Percentiles rank a stretch among this genome's conserved stretches.
Conservation (phyloP, 2,888 invertebrate genomes). For the Sericinus montela region DNA sequence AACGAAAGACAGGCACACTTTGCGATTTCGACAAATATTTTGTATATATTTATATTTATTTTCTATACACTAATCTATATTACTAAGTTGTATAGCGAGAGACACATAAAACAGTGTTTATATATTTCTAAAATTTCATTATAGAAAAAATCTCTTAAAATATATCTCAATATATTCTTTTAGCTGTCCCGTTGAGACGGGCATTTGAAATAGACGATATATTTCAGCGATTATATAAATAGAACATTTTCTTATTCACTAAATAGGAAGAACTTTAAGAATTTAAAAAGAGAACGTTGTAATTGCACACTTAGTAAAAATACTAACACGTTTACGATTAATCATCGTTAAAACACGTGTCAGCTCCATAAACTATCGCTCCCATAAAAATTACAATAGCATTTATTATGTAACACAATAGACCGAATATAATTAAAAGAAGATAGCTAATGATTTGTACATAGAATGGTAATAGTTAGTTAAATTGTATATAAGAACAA, state of each 20-base stretch:
- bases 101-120: conserved; percentile 67
- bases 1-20: conserved; percentile 57
- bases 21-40: conserved; percentile 42
- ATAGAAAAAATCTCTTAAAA: conserved; percentile 75
- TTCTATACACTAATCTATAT: conserved; percentile 48
- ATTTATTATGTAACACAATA: conserved; percentile 21
- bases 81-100: conserved; percentile 64
- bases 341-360: not conserved
- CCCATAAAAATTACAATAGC: conserved; percentile 18
- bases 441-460: conserved; percentile 42
- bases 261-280: conserved; percentile 70
- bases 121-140: conserved; percentile 62
- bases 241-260: conserved; percentile 65
- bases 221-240: conserved; percentile 63
- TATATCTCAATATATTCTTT: conserved; percentile 67
- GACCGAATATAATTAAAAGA: conserved; percentile 19
- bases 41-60: conserved; percentile 31
- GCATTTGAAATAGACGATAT: conserved; percentile 52
- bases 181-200: conserved; percentile 47
- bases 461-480: conserved; percentile 33
- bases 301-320: conserved; percentile 69
- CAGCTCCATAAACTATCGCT: conserved; percentile 20
- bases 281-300: conserved; percentile 63
- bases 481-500: conserved; percentile 26
- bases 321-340: conserved; percentile 39